Conservation (phyloP, 2,888 invertebrate species). For the Macropis europaea region DNA sequence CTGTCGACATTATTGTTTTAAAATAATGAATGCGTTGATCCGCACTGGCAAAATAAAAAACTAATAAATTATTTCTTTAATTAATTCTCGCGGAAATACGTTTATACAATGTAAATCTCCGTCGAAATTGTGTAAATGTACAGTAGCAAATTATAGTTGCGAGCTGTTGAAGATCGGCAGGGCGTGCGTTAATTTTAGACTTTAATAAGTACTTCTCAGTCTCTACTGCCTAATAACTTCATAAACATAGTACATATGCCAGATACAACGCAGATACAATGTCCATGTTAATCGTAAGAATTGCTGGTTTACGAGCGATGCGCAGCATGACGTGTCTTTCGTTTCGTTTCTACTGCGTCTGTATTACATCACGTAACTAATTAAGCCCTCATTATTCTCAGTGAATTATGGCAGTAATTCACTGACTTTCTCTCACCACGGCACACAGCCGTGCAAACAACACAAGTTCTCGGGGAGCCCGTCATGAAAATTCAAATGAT, state of each 20-base stretch:
- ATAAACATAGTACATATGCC: conserved; percentile 53
- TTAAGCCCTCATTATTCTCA: conserved; percentile 68
- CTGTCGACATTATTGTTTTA: too few species aligned
- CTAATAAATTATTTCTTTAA: neutral
- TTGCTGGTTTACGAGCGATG: conserved; percentile 56
- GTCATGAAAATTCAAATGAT: conserved; percentile 63
- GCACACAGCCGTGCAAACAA: conserved; percentile 53
- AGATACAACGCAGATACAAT: conserved; percentile 58
- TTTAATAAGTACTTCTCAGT: conserved; percentile 46
- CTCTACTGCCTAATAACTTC: conserved; percentile 59
- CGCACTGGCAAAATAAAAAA: neutral
- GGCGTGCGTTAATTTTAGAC: conserved; percentile 43
- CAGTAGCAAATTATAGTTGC: conserved; percentile 5
- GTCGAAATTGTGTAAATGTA: conserved; percentile 4
- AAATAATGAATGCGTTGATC: too few species aligned
- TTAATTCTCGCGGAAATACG: neutral
- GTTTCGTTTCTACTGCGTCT: conserved; percentile 52
- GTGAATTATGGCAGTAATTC: conserved; percentile 67
- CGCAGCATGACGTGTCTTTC: conserved; percentile 53
- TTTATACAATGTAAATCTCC: conserved; percentile 4
- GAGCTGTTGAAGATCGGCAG: conserved; percentile 19
- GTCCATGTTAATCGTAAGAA: conserved; percentile 62
- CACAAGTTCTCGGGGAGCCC: conserved; percentile 51
- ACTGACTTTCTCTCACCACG: conserved; percentile 64
- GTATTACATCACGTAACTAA: conserved; percentile 67